Evolutionary conservation across 2,797 vertebrate genomes (phyloP), one percentile per base, ranked within the genome.

Genomic region (Morus bassanus): DNA sequence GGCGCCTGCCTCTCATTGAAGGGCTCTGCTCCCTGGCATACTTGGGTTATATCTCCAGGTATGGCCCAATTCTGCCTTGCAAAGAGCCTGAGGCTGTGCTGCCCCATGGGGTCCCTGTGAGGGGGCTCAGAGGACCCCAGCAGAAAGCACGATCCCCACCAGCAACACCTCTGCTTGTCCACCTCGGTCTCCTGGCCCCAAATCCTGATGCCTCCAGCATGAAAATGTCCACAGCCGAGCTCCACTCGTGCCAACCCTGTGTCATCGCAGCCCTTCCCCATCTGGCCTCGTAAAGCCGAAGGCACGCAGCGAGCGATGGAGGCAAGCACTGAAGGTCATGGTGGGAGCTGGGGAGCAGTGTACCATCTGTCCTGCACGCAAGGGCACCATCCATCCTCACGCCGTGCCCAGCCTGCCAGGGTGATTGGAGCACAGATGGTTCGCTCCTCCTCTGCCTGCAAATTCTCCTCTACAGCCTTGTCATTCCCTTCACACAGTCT

Each of bases 181-280:
- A n/a, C 19, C 9, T 10, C 3, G 18, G 2, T 41, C 51, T 92
- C 24, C 57, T 11, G 15, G 46, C 22, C 65, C 10, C 54, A 82
- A 54, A 87, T 69, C 59, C 31, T 5, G 1, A 33, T 27, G 23
- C 10, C 33, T 91, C 45, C 33, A 57, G 53, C 53, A 53, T 0
- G 0, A 31, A 85, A 88, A 78, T 2, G 2, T 61, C 43, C 35
- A 48, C 33, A 64, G 39, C 31, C 1, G 2, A 46, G 27, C 23
- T 37, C 45, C 5, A 2, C 15, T 25, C 1, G 0, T 24, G 33
- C n/a, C 1, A 0, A 31, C 22, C 18, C 19, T 5, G 28, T 30
- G 65, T 14, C 27, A 7, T 0, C 67, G n/a, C 64, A 85, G 51
- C 56, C 50, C 37, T 80, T 81, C 75, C 24, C 43, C 11, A 3